Evolutionary conservation across 2,113 vertebrate species (phyloP), one percentile per base, ranked within the genome.

Genomic region (Ancistrus triradiatus): DNA sequence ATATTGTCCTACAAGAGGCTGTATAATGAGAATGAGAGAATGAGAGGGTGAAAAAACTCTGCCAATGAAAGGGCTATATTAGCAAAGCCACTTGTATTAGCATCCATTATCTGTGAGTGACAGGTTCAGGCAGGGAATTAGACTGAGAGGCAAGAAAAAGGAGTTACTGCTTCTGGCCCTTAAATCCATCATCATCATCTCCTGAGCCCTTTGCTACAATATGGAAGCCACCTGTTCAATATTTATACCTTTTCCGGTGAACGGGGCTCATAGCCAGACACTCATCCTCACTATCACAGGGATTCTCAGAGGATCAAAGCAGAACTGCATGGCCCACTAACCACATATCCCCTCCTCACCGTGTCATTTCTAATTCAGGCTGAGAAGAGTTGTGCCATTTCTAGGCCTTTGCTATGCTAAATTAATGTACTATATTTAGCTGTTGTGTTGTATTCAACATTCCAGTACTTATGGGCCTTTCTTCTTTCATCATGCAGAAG

Each of bases 191-290:
- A 64, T 69, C 59, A 59, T 53, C 60, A 43, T 57, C 53, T 28
- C 52, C 43, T 7, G 19, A 56, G 68, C 44, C 44, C 31, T 63
- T 56, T 7, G 25, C 43, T 59, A 42, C 27, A 37, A 31, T 51
- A 58, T 38, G n/a, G 60, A 56, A 70, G 68, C 61, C 68, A 70
- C 68, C 68, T 70, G 68, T 64, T 70, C 52, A 70, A 70, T 70
- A 70, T 70, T 70, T 70, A 70, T 70, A 64, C 15, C 67, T 15
- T 35, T 22, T 37, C 50, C 50, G 13, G 14, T 56, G 28, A 56
- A 65, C 33, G 31, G 43, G 44, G 43, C 52, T 58, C 28, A 22
- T 53, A 66, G 63, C 44, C 64, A 66, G 46, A 58, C 52, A 17
- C 25, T 59, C 17, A 21, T 42, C 46, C 44, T 49, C n/a, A 15